Evolutionary conservation across 1,140 invertebrate genomes (phyloP).

Genomic region (Bombus superbus): DNA sequence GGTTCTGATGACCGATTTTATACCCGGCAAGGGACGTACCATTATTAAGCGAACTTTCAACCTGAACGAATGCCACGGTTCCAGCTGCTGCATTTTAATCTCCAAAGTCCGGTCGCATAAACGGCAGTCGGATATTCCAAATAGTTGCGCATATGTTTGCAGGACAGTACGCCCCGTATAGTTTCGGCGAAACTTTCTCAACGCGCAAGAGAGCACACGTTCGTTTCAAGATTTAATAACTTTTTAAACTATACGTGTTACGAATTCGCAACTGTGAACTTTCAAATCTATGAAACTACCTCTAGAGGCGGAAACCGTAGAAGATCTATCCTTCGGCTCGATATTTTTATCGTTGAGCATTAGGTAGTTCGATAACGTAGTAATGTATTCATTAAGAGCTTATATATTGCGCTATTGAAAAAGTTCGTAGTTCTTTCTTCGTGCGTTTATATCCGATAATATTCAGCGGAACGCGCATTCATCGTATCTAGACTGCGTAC

Average conservation of each 20-base stretch:
- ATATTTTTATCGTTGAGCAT: too few species aligned
- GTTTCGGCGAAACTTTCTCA: slow-evolving; percentile 1
- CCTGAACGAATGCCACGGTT: background rate
- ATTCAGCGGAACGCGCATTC: too few species aligned
- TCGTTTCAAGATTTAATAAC: slow-evolving; percentile 23
- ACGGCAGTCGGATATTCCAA: background rate
- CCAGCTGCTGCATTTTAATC: slow-evolving; percentile 28
- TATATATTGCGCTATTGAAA: too few species aligned
- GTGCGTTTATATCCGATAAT: too few species aligned
- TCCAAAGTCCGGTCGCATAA: background rate
- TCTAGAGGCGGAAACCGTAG: background rate
- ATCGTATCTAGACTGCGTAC: too few species aligned
- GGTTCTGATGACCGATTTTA: background rate
- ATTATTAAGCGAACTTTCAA: slow-evolving; percentile 2
- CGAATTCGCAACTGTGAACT: background rate
- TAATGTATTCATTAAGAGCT: too few species aligned
- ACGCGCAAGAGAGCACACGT: background rate
- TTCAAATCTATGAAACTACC: background rate
- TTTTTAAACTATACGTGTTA: background rate
- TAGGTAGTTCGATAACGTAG: too few species aligned
- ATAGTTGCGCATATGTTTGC: slow-evolving; percentile 21
- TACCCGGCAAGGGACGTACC: background rate
- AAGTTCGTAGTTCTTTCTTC: too few species aligned
- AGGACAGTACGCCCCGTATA: background rate
- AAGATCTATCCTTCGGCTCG: too few species aligned